These are phyloP conservation scores for Onychorhynchus coronatus DNA, from an alignment of 2,113 vertebrate genomes.

Conservation along the genomic window DNA sequence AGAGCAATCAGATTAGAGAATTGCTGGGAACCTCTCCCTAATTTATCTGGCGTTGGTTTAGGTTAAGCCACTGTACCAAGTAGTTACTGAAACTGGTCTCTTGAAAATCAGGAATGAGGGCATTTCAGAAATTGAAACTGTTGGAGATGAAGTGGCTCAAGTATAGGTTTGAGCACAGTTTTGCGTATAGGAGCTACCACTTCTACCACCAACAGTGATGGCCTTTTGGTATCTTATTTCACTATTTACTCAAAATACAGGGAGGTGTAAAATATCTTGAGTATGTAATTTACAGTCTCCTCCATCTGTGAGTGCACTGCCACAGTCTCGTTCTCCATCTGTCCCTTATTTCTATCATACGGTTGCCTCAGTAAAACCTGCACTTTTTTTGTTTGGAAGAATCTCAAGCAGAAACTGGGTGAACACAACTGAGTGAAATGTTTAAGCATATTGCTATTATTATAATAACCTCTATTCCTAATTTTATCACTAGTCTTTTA, in stretches of 20 bases:
- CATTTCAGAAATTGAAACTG: background rate
- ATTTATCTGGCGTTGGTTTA: background rate
- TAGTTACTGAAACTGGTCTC: background rate
- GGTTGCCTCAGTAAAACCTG: background rate
- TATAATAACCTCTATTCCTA: background rate
- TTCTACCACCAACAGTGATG: background rate
- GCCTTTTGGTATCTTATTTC: background rate
- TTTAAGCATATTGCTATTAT: background rate
- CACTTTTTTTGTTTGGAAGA: background rate
- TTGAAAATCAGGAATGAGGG: background rate
- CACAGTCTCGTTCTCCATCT: slow-evolving; percentile 36
- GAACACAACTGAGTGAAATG: background rate
- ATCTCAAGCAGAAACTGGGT: background rate
- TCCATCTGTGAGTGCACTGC: slow-evolving; percentile 22
- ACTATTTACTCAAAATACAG: slow-evolving; percentile 34
- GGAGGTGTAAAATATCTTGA: background rate
- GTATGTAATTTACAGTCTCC: background rate
- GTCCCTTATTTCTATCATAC: background rate
- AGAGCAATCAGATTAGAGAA: background rate
- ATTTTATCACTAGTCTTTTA: background rate
- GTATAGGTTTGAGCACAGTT: background rate
- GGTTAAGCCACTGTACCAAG: background rate
- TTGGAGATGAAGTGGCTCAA: background rate
- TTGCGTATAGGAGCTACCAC: background rate
- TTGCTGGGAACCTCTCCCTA: background rate